Base-by-base conservation (phyloP, 2,888 invertebrate genomes). In the Anoncus sp. region DNA sequence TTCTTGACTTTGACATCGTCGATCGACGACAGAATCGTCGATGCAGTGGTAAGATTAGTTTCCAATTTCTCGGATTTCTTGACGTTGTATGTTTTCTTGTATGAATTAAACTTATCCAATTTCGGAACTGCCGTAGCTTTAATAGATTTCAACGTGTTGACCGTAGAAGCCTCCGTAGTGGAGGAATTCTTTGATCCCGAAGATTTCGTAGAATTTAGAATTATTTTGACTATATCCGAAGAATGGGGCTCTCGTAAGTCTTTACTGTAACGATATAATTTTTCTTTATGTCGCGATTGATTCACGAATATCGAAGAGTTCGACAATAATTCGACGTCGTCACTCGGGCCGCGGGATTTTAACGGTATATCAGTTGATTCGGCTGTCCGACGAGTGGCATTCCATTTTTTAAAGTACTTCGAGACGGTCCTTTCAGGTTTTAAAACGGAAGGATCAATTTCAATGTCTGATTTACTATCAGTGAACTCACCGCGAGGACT, bases 41-140 rank as follows among this genome's bases (percentile, higher is more conserved):
- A 12, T 45, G 38, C 45, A 1, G 20, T 7, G 35, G 57, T 55
- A 16, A 5, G 12, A 3, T 35, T 51, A 16, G 40, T 20, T 16
- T 12, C 12, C 4, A 14, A 38, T 10, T 24, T 35, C 12, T 31
- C 10, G 24, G 57, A 59, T 51, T 27, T 63, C n/a, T 47, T 65
- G 3, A 43, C 24, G 9, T 63, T 63, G 7, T 63, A 63, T 5
- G 57, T 63, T 0, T 55, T 20, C 27, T 38, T 18, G 59, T 69
- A 69, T 43, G 5, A 10, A 24, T 27, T 3, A 63, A 38, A 47
- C 18, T n/a, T 53, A 53, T 60, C 10, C 1, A 40, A 20, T 47
- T 63, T 51, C 3, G 1, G 6, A 20, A 3, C 31, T n/a, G 14
- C 12, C 24, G 38, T 10, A 3, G n/a, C 7, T 31, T 20, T 22